Evolutionary conservation across 2,797 vertebrate genomes (phyloP), one percentile per base, ranked within the genome.

Genomic region (Cyprinodon diabolis): DNA sequence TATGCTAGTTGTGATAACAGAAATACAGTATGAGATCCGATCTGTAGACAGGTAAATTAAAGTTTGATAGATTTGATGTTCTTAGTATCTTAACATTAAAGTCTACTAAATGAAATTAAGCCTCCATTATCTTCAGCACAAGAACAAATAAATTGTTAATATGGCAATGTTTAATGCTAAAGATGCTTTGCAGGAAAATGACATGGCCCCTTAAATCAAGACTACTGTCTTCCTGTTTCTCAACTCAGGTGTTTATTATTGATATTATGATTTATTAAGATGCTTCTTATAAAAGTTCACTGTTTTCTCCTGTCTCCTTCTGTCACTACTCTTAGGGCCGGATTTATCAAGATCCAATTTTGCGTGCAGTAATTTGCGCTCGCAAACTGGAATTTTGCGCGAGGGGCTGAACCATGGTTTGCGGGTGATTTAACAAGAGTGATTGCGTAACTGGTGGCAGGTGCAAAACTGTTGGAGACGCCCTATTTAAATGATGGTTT

Each of bases 1-100:
- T 83, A 86, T 91, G 88, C 84, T 80, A 57, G 66, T 43, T 75
- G 82, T 75, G 82, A 84, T 65, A 83, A 88, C 73, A 82, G 74
- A 71, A 77, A 75, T 74, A 52, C 84, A 81, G 83, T 76, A 87
- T 84, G 68, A 65, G 25, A 76, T 71, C 58, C 82, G 77, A 82
- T 89, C 71, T 66, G n/a, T 63, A 62, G 69, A 76, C 10, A 40
- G 19, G 21, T 45, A 35, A 51, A 48, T n/a, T 9, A 69, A 48
- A 56, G 30, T 54, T 48, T 47, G n/a, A 35, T 77, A 81, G 60
- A 69, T 21, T 21, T 66, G 78, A 43, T 77, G 35, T 72, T 72
- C 74, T 75, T 66, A 25, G 63, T 74, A 37, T 74, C 19, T 71
- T 52, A 56, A 56, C 63, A 63, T 56, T 54, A 68, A 19, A 67